A percentile compares a stretch with the other conserved stretches of the same genome.
Conservation (phyloP, 2,113 vertebrate genomes). For the Tringa solitaria region DNA sequence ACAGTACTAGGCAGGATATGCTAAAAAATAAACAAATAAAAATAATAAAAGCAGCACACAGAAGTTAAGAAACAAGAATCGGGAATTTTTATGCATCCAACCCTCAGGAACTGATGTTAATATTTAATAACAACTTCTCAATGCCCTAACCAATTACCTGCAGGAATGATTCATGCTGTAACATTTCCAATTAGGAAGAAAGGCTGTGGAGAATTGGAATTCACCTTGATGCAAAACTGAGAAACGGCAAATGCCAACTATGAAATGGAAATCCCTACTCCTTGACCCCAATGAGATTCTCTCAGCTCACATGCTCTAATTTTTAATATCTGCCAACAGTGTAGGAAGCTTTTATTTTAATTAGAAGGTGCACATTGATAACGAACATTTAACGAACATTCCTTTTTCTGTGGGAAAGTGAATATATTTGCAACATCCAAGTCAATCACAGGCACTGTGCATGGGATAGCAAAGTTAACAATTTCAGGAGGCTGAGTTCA, state of each 20-base stretch:
- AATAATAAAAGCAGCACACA: background rate
- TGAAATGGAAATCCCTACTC: constrained; percentile 16
- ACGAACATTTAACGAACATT: background rate
- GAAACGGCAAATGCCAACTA: background rate
- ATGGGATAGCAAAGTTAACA: background rate
- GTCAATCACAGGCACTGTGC: background rate
- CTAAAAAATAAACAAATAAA: background rate
- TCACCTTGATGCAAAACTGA: background rate
- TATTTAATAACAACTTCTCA: constrained; percentile 21
- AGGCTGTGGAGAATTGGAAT: background rate
- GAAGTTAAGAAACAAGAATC: background rate
- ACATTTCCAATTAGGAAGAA: constrained; percentile 12
- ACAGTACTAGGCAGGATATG: background rate
- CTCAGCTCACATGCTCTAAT: background rate
- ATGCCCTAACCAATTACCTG: background rate
- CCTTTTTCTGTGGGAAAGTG: background rate
- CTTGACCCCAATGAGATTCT: background rate
- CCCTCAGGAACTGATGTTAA: background rate
- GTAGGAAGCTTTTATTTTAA: background rate
- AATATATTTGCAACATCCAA: background rate
- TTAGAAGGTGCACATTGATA: background rate
- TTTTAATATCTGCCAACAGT: background rate
- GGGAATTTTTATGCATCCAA: background rate
- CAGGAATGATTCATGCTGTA: background rate
- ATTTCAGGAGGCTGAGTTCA: background rate